phyloP scores from a whole-genome alignment of 2,888 invertebrate species.

The Eristalis pertinax region DNA sequence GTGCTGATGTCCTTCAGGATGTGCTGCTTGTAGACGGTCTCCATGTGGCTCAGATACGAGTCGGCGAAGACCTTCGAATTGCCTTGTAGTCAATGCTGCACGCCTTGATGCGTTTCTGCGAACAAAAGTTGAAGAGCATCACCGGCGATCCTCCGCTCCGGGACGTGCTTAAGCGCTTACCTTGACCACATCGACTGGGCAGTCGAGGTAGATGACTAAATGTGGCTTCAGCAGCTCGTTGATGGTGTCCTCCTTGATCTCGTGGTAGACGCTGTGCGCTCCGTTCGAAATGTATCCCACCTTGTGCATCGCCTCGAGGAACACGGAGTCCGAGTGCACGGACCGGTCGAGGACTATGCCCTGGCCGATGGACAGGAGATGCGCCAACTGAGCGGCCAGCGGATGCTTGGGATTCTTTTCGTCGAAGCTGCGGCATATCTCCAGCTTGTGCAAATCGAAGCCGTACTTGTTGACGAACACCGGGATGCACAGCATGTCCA shows the following conservation, averaged over 20 bases:
- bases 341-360: conserved; percentile 94
- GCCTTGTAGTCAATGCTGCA: conserved; percentile 87
- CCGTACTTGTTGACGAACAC: conserved; percentile 89
- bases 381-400: conserved; percentile 87
- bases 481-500: conserved; percentile 93
- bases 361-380: conserved; percentile 95
- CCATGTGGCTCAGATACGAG: conserved; percentile 85
- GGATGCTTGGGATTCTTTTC: conserved; percentile 87
- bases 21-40: conserved; percentile 89
- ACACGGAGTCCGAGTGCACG: conserved; percentile 92
- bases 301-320: conserved; percentile 90
- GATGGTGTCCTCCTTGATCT: conserved; percentile 85
- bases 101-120: conserved; percentile 87
- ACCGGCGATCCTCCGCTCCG: neutral
- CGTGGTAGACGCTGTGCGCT: conserved; percentile 87
- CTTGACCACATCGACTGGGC: conserved; percentile 85
- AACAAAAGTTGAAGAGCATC: conserved; percentile 77
- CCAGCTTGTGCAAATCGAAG: conserved; percentile 89
- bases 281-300: conserved; percentile 87
- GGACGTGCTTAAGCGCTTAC: conserved; percentile 75
- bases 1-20: conserved; percentile 89
- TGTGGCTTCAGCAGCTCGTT: conserved; percentile 91
- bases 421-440: conserved; percentile 87
- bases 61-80: conserved; percentile 87
- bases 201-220: conserved; percentile 94